phyloP scores from a whole-genome alignment of 1,140 invertebrate species.

The Drosophila elegans region DNA sequence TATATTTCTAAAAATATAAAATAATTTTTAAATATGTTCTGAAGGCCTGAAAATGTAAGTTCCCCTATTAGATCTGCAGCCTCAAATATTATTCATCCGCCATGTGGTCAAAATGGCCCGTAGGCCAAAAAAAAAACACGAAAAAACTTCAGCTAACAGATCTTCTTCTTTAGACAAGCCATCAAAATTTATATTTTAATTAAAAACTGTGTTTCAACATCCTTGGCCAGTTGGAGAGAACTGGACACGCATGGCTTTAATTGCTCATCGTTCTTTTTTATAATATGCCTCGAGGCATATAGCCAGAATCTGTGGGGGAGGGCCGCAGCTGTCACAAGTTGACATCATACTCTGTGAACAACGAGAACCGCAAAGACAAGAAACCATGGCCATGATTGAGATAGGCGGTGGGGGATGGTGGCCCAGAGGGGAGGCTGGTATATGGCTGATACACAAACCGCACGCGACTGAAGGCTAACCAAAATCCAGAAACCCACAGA shows the following conservation, averaged over 20 bases:
- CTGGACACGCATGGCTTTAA: conserved; percentile 70
- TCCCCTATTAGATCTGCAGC: not conserved
- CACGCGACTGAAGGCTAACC: conserved; percentile 66
- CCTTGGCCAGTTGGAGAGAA: conserved; percentile 45
- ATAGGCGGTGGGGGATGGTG: not conserved
- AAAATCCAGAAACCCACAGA: conserved; percentile 36
- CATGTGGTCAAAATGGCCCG: conserved; percentile 52
- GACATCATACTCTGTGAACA: conserved; percentile 60
- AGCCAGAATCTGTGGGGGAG: conserved; percentile 30
- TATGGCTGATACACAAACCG: conserved; percentile 45
- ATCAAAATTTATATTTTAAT: conserved; percentile 61
- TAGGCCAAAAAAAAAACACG: conserved; percentile 5
- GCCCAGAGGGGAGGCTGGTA: not conserved
- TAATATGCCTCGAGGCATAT: conserved; percentile 36
- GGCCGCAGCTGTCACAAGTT: conserved; percentile 63
- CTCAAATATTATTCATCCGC: conserved; percentile 47
- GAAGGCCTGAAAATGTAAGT: not conserved
- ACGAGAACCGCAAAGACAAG: conserved; percentile 57
- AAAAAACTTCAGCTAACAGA: conserved; percentile 2
- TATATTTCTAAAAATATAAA: not conserved
- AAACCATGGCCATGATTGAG: conserved; percentile 38
- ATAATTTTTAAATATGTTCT: not conserved
- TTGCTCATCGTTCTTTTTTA: conserved; percentile 54
- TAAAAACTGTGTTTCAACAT: conserved; percentile 57
- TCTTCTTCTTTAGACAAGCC: conserved; percentile 9